A percentile compares a stretch with the other conserved stretches of the same genome.
phyloP scores from a whole-genome alignment of 1,140 invertebrate species.

The Diprion similis region DNA sequence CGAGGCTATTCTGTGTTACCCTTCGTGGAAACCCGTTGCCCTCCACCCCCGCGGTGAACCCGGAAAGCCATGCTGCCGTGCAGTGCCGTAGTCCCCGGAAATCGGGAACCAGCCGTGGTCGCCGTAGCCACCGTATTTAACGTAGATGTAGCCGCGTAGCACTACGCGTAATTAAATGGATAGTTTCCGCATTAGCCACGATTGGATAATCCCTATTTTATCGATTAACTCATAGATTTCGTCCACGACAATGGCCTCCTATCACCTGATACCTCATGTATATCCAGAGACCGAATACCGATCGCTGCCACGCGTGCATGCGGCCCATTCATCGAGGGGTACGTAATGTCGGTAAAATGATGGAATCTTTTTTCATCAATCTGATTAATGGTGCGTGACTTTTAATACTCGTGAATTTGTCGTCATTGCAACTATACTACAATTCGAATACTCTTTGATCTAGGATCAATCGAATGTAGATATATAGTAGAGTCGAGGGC shows the following conservation, averaged over 20 bases:
- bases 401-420: too few relatives aligned
- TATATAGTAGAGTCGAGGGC: too few relatives aligned
- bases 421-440: neutral
- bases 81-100: neutral
- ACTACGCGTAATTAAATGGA: constrained; percentile 61
- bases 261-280: too few relatives aligned
- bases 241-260: neutral
- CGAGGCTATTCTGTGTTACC: constrained; percentile 32
- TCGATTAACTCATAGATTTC: constrained; percentile 50
- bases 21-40: constrained; percentile 11
- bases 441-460: neutral
- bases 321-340: neutral
- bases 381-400: too few relatives aligned
- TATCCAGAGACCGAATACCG: too few relatives aligned
- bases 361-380: too few relatives aligned
- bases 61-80: too few relatives aligned
- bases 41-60: neutral
- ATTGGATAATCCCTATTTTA: constrained; percentile 57
- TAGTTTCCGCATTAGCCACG: constrained; percentile 60
- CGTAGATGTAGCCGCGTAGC: constrained; percentile 46
- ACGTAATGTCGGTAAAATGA: too few relatives aligned
- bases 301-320: neutral
- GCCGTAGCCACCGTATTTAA: constrained; percentile 43
- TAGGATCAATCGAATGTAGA: too few relatives aligned
- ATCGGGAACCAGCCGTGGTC: constrained; percentile 8